Conservation (phyloP, 2,113 vertebrate genomes). For the Platysteira castanea region DNA sequence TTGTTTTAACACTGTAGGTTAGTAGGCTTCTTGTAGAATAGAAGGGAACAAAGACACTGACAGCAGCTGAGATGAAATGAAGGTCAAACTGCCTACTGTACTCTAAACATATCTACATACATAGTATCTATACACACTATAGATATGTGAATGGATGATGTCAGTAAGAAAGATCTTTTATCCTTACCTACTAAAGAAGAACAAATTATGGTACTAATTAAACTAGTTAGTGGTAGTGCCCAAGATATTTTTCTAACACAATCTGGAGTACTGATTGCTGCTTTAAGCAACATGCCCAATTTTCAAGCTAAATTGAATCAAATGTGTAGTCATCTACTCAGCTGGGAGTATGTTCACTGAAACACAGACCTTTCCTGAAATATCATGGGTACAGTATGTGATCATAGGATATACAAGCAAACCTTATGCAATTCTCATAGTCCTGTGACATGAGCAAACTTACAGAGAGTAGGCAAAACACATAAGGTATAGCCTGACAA, state of each 20-base stretch:
- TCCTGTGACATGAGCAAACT: background rate
- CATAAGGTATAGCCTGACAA: background rate
- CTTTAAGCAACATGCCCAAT: background rate
- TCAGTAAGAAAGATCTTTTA: background rate
- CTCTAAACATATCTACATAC: background rate
- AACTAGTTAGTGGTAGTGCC: background rate
- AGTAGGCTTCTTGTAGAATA: background rate
- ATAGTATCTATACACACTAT: background rate
- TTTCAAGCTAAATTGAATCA: background rate
- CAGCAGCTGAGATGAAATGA: background rate
- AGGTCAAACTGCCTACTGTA: background rate
- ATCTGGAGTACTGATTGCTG: background rate
- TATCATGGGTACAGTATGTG: background rate
- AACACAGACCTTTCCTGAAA: background rate
- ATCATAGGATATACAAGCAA: background rate
- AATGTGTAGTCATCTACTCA: rapidly evolving
- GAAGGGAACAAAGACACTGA: background rate
- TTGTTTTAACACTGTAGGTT: background rate
- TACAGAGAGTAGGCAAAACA: background rate
- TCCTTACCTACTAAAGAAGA: background rate
- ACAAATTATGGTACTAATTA: background rate
- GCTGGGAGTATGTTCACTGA: background rate
- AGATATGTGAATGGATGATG: background rate
- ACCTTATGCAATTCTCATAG: background rate
- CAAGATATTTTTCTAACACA: background rate